Base-by-base conservation (phyloP, 2,888 invertebrate species). In the Dolichomitus sp. region DNA sequence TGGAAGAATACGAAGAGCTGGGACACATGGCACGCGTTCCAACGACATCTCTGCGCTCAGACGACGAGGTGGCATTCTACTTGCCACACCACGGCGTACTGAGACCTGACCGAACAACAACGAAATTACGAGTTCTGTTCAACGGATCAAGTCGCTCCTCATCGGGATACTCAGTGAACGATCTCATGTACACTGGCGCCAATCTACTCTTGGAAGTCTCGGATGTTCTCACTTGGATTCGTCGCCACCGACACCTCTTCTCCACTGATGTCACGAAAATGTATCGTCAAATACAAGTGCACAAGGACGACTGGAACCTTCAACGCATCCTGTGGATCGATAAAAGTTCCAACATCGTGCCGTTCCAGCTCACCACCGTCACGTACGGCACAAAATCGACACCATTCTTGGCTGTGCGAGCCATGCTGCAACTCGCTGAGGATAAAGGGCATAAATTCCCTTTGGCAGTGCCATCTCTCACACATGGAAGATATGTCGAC, bases 281-380 rank as follows among this genome's bases (percentile, higher is more conserved):
- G 23, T 23, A 5, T 4, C 30, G 65, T 1, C 75, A 75, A 45
- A 65, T 75, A 6, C 7, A 45, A 1, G 63, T 74, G 5, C 59
- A 61, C 4, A 0, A 9, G 19, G 42, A 73, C 4, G 74, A 92
- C 61, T 61, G 85, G 7, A 52, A 87, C 17, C 86, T 88, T 23
- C 92, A 92, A 54, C 65, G 88, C 6, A 91, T 94, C 11, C 57
- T 93, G 14, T 93, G 93, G 92, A 74, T 59, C 19, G 50, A 48
- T 27, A 14, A 30, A n/a, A 4, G 48, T 4, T 1, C 5, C 48
- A 61, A 42, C 48, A 30, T 5, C 1, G 33, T 17, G 3, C 30
- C 61, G 3, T 80, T 69, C 30, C 59, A 37, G 9, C 52, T 81
- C 4, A 73, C 61, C 0, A 81, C 81, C 7, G 57, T 76, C 0